These are phyloP conservation scores for Agrotis segetum DNA, from an alignment of 2,888 invertebrate genomes.

Conservation along the genomic window DNA sequence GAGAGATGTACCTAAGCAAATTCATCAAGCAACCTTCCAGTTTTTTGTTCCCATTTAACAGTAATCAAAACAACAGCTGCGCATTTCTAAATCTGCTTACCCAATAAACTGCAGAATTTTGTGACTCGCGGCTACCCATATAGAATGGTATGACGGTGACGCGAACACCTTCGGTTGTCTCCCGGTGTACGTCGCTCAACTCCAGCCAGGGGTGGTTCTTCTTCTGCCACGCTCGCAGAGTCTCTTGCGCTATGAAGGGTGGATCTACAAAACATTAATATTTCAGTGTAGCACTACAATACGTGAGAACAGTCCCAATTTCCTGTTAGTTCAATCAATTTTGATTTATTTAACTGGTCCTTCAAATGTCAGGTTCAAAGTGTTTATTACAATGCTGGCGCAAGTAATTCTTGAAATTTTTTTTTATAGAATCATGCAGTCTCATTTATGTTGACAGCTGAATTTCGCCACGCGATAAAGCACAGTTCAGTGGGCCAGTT, in stretches of 20 bases:
- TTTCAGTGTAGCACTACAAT: conserved; percentile 30
- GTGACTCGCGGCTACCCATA: conserved; percentile 98
- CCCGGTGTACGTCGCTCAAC: conserved; percentile 98
- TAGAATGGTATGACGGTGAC: conserved; percentile 99
- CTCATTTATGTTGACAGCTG: too few species aligned
- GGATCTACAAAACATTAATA: conserved; percentile 91
- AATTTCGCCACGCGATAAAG: too few species aligned
- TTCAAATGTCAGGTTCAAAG: not conserved
- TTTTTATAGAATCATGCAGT: not conserved
- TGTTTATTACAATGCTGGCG: too few species aligned
- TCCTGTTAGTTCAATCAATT: not conserved
- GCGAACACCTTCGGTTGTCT: conserved; percentile 98
- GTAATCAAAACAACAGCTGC: too few species aligned
- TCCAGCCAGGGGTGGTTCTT: conserved; percentile 99
- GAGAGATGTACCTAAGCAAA: not conserved
- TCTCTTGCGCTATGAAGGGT: conserved; percentile 96
- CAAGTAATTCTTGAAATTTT: not conserved
- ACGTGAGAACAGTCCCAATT: not conserved
- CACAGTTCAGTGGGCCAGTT: not conserved
- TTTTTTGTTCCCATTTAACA: too few species aligned
- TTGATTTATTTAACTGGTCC: not conserved
- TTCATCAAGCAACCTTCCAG: too few species aligned
- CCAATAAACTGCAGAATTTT: conserved; percentile 98
- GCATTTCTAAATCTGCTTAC: conserved; percentile 80
- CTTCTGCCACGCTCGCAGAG: conserved; percentile 98